Evolutionary conservation across 2,888 invertebrate species (phyloP).

Genomic region (Andrena fulva): DNA sequence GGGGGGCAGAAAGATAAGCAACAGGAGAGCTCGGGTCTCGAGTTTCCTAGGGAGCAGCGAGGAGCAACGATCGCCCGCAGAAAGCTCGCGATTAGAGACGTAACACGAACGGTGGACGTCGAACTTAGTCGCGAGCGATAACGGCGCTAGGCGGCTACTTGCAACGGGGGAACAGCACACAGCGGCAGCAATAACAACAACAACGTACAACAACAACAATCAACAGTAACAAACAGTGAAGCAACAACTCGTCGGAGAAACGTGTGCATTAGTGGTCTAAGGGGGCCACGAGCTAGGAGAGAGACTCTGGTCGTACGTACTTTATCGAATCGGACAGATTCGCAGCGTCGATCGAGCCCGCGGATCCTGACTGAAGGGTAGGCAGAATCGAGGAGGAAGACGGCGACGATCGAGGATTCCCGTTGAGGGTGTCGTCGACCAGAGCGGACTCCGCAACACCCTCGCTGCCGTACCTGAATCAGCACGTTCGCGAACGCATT

Average conservation of each 20-base stretch:
- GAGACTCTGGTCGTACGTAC: constrained; percentile 75
- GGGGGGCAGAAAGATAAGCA: constrained; percentile 45
- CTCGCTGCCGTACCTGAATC: constrained; percentile 83
- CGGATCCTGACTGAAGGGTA: constrained; percentile 71
- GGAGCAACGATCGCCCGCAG: constrained; percentile 38
- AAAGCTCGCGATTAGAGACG: constrained; percentile 37
- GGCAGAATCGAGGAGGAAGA: constrained; percentile 72
- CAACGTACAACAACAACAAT: constrained; percentile 12
- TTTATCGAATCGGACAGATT: constrained; percentile 74
- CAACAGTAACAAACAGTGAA: constrained; percentile 34
- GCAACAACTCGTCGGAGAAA: constrained; percentile 30
- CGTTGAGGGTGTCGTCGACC: constrained; percentile 84
- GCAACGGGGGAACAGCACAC: constrained; percentile 2
- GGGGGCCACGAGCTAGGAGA: constrained; percentile 42
- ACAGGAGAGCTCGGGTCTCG: constrained; percentile 21
- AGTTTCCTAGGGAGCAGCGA: constrained; percentile 45
- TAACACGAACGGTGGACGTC: background rate
- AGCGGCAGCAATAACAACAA: constrained; percentile 15
- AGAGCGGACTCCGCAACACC: constrained; percentile 82
- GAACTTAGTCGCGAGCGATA: constrained; percentile 1
- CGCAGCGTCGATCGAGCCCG: constrained; percentile 74
- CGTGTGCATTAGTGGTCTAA: constrained; percentile 34
- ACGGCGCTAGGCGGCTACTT: constrained; percentile 5
- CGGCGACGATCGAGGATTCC: constrained; percentile 78
- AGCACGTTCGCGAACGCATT: constrained; percentile 59